Conservation (phyloP, 2,888 invertebrate species). For the Branchinecta sandiegonensis region DNA sequence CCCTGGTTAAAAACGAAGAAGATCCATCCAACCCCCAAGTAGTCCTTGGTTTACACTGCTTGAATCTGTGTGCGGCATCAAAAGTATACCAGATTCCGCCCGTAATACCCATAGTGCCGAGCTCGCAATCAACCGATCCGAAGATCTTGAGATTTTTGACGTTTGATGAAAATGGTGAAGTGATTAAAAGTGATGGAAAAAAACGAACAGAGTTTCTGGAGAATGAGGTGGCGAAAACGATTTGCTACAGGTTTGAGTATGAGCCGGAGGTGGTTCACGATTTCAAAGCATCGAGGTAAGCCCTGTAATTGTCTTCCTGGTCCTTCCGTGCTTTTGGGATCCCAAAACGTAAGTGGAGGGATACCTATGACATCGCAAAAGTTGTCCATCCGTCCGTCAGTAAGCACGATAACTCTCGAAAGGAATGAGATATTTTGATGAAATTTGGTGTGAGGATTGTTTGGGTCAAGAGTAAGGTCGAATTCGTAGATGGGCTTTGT, state of each 20-base stretch:
- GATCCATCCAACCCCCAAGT: neutral
- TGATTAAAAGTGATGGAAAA: neutral
- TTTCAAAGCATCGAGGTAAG: neutral
- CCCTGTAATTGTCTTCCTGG: neutral
- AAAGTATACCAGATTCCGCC: neutral
- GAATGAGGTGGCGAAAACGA: neutral
- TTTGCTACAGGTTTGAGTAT: constrained; percentile 6
- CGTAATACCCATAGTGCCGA: constrained; percentile 3
- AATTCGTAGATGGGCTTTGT: too few relatives aligned
- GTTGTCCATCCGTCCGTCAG: too few relatives aligned
- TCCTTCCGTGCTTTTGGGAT: too few relatives aligned
- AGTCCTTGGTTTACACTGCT: neutral
- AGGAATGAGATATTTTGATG: too few relatives aligned
- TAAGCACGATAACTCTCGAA: too few relatives aligned
- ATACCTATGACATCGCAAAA: too few relatives aligned
- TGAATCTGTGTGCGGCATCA: neutral
- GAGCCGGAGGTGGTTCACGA: neutral
- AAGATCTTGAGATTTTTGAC: constrained; percentile 3
- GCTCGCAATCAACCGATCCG: neutral
- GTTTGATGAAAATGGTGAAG: constrained; percentile 12
- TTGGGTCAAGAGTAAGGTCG: too few relatives aligned
- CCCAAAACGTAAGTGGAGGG: too few relatives aligned
- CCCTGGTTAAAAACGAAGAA: neutral
- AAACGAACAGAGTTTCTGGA: neutral
- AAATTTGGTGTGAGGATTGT: too few relatives aligned